Conservation (phyloP, 2,888 invertebrate species). For the Hermaeophaga mercurialis region DNA sequence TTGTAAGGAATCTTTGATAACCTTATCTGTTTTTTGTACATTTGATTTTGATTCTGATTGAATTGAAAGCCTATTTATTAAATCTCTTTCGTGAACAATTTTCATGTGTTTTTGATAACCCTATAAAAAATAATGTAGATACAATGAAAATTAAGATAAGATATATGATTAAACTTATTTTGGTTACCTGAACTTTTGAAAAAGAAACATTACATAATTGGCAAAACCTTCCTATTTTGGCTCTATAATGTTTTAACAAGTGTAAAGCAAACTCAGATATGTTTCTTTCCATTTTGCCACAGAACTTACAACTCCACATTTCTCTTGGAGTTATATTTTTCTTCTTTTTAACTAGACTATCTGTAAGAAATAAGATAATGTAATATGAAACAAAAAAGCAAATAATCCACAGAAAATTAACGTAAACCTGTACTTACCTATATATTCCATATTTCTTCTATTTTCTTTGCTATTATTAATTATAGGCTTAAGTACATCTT, state of each 20-base stretch:
- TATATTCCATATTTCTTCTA: slow-evolving; percentile 3
- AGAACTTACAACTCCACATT: slow-evolving; percentile 59
- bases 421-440: slow-evolving; percentile 16
- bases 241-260: slow-evolving; percentile 55
- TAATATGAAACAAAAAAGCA: no score
- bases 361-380: slow-evolving; percentile 26
- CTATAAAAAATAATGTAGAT: slow-evolving; percentile 24
- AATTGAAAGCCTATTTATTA: not conserved
- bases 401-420: no score
- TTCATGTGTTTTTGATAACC: slow-evolving; percentile 39
- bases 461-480: slow-evolving; percentile 13
- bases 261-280: slow-evolving; percentile 57
- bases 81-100: slow-evolving; percentile 36
- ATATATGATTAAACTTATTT: no score
- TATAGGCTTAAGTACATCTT: slow-evolving; percentile 30
- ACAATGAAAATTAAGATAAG: no score
- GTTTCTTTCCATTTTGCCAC: slow-evolving; percentile 53
- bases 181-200: slow-evolving; percentile 30
- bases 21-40: not conserved
- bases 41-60: not conserved
- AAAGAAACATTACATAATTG: slow-evolving; percentile 48
- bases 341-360: slow-evolving; percentile 45
- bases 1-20: not conserved
- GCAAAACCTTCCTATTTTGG: slow-evolving; percentile 45
- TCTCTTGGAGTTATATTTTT: slow-evolving; percentile 50